Conservation (phyloP, 53 echinoderm and acorn worm species). For the Zoroaster sp. region DNA sequence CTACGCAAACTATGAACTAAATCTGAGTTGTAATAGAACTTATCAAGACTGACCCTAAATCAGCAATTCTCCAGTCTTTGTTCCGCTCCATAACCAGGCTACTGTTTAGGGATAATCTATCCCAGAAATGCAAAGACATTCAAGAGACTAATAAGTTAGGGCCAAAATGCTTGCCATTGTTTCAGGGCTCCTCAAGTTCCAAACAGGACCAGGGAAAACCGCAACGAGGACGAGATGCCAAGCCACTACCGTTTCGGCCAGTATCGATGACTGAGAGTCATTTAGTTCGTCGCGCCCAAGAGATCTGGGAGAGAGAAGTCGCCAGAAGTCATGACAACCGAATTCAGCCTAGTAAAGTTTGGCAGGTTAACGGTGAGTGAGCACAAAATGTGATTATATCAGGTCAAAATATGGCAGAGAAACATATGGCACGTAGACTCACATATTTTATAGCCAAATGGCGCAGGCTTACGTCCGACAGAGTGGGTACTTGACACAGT, state of each 20-base stretch:
- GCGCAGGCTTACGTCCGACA: neutral
- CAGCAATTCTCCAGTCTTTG: neutral
- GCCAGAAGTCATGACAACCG: neutral
- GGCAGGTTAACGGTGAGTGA: neutral
- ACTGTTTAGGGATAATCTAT: neutral
- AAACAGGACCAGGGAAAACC: neutral
- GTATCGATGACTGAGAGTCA: neutral
- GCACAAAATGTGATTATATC: neutral
- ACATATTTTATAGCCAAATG: neutral
- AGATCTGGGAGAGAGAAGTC: neutral
- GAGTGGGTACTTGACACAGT: too few relatives aligned
- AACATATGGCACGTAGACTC: neutral
- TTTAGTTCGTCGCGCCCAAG: neutral
- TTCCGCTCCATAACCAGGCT: neutral
- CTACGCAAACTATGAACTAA: neutral
- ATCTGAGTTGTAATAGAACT: neutral
- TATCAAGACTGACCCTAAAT: neutral
- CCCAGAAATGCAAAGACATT: too few relatives aligned
- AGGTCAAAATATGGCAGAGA: neutral
- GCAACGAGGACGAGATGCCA: neutral
- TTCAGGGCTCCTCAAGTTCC: neutral
- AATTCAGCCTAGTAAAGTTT: neutral
- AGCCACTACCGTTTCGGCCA: neutral
- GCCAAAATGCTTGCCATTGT: neutral
- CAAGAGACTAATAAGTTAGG: neutral